Base-by-base conservation (phyloP, 30 jellyfish, hydroid and myxozoan genomes). In the Nemopilema nomurai region DNA sequence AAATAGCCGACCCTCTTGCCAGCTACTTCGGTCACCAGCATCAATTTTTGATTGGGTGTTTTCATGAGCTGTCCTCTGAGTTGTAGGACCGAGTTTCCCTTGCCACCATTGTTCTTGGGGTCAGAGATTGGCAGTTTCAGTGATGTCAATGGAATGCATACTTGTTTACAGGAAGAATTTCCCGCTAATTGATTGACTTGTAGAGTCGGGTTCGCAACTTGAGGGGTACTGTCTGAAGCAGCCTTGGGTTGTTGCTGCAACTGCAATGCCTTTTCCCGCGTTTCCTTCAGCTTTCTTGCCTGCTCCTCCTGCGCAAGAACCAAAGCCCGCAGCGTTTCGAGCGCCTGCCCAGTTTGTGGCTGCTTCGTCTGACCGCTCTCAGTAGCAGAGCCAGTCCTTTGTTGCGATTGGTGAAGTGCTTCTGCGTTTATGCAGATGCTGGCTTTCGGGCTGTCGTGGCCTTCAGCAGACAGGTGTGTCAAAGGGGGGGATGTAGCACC, bases 11-110 rank as follows among this genome's bases (percentile, higher is more conserved):
- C 97, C 76, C 89, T 87, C 86, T 95, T 95, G 19, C 99, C 99
- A 50, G 92, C 92, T 28, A 95, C 91, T 66, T 95, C 99, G 6
- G 99, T 95, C 23, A 95, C 99, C 29, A 95, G 93, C 97, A 95
- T 81, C 67, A 95, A 84, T 69, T 90, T 89, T 79, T 95, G 97
- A 75, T 95, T 96, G 32, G 96, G 97, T 25, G 97, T 95, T 74
- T 90, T 75, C 32, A 95, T 94, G 62, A 95, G 82, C 68, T 90
- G 97, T 49, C 99, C 99, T 78, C 91, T 90, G 8, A 90, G 86
- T 71, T 79, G 96, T 74, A 51, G 26, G 9, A 77, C 87, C 19
- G 87, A 57, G 33, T 90, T 68, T n/a, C 41, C 69, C 28, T 73
- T 74, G 18, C 81, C 89, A 29, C 80, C 83, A 1, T 83, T 71